Evolutionary conservation across 2,797 vertebrate genomes (phyloP).

Genomic region (Syngnathus acus): DNA sequence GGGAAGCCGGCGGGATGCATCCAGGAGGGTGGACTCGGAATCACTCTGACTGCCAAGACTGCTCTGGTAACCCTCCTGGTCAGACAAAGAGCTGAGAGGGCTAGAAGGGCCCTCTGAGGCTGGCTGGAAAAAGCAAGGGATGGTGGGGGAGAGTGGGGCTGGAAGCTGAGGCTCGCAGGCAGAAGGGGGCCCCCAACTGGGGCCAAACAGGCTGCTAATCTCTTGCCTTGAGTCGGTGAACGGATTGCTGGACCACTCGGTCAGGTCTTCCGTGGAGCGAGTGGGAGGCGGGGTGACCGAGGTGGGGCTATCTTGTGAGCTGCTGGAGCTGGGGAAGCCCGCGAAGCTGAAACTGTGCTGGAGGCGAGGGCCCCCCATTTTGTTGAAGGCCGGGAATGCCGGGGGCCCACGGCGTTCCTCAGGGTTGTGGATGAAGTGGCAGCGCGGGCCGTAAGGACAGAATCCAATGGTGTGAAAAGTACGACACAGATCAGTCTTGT

Average conservation of each 20-base stretch:
- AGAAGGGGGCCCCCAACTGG: conserved; percentile 29
- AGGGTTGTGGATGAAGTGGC: conserved; percentile 67
- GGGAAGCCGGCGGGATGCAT: conserved; percentile 81
- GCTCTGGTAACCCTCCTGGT: conserved; percentile 85
- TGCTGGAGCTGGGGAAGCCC: conserved; percentile 72
- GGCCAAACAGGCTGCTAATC: background rate
- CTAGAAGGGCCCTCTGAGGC: conserved; percentile 77
- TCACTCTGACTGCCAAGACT: conserved; percentile 80
- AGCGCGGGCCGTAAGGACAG: conserved; percentile 22
- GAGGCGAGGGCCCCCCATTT: conserved; percentile 73
- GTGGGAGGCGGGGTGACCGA: conserved; percentile 79
- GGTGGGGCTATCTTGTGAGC: conserved; percentile 77
- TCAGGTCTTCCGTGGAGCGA: conserved; percentile 69
- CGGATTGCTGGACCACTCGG: conserved; percentile 74
- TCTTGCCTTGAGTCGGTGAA: conserved; percentile 58
- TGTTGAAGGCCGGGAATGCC: conserved; percentile 49
- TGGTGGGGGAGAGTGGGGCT: conserved; percentile 48
- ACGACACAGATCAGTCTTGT: conserved; percentile 80
- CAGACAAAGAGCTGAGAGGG: conserved; percentile 80
- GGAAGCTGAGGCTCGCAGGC: conserved; percentile 20
- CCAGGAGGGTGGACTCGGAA: conserved; percentile 81
- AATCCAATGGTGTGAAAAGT: conserved; percentile 43
- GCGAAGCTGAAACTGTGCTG: conserved; percentile 87
- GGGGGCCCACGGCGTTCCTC: conserved; percentile 74
- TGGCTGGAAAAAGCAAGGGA: conserved; percentile 70